phyloP scores from a whole-genome alignment of 2,888 invertebrate species.

The Microctonus brassicae region DNA sequence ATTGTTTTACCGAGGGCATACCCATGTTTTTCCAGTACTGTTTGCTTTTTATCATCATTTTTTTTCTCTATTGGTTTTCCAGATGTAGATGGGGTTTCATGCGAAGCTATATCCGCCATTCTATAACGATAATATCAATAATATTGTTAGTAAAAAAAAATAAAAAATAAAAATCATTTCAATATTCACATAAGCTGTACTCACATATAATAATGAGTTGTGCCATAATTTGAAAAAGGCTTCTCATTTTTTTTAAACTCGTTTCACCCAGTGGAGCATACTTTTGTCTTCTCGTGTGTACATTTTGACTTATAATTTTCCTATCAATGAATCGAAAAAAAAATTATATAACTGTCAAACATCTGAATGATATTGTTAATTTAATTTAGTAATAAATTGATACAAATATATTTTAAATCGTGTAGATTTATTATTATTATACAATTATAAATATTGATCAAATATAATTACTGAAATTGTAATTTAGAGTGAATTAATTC shows the following conservation, averaged over 20 bases:
- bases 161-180: background rate
- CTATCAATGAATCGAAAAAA: background rate
- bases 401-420: background rate
- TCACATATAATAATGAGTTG: background rate
- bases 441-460: background rate
- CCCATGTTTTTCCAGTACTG: conserved; percentile 84
- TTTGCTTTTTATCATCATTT: conserved; percentile 64
- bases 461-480: background rate
- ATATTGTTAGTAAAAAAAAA: background rate
- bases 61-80: conserved; percentile 15
- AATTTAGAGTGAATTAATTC: background rate
- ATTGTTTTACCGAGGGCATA: conserved; percentile 82
- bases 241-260: background rate
- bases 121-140: background rate
- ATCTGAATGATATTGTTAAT: background rate
- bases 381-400: background rate
- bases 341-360: background rate
- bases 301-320: background rate
- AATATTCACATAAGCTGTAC: background rate
- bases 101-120: conserved; percentile 41
- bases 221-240: background rate
- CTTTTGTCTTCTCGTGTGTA: background rate
- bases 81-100: conserved; percentile 29
- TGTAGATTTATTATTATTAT: background rate
- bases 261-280: background rate